phyloP scores from a whole-genome alignment of 1,140 invertebrate species.

The Drosophila sp. region DNA sequence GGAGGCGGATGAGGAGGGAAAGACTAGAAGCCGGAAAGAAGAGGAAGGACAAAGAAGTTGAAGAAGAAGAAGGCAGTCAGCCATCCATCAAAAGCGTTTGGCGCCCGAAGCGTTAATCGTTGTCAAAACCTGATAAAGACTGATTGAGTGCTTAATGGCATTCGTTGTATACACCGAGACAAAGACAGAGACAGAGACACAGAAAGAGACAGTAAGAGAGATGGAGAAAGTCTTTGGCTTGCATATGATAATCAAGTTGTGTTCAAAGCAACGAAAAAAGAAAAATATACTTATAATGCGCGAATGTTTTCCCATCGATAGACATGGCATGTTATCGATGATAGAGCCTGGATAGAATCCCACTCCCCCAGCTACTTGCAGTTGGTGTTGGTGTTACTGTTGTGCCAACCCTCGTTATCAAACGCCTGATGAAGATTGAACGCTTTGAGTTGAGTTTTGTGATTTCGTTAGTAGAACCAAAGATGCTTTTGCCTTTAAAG shows the following conservation, averaged over 20 bases:
- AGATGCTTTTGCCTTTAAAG: slow-evolving; percentile 57
- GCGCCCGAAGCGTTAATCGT: slow-evolving; percentile 79
- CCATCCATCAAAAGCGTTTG: slow-evolving; percentile 80
- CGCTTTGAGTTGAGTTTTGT: slow-evolving; percentile 39
- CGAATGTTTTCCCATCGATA: slow-evolving; percentile 14
- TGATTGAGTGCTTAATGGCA: slow-evolving; percentile 83
- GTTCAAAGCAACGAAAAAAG: slow-evolving; percentile 8
- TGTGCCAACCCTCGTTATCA: slow-evolving; percentile 1
- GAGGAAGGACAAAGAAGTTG: background rate
- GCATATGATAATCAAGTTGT: slow-evolving; percentile 39
- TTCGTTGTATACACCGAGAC: slow-evolving; percentile 23
- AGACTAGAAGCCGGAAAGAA: background rate
- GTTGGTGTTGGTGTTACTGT: background rate
- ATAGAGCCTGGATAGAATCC: too few species aligned
- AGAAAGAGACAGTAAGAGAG: background rate
- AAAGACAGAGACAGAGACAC: background rate
- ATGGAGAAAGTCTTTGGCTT: background rate
- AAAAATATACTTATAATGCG: slow-evolving; percentile 7
- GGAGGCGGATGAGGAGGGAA: background rate
- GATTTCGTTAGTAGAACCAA: slow-evolving; percentile 46
- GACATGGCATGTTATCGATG: slow-evolving; percentile 11
- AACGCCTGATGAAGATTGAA: slow-evolving; percentile 69
- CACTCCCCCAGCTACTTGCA: background rate
- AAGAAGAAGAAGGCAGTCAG: slow-evolving; percentile 47
- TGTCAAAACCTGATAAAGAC: slow-evolving; percentile 83